Percentiles rank a stretch among this genome's conserved stretches.
phyloP scores from a whole-genome alignment of 1,140 invertebrate genomes.

The Amyelois transitella region DNA sequence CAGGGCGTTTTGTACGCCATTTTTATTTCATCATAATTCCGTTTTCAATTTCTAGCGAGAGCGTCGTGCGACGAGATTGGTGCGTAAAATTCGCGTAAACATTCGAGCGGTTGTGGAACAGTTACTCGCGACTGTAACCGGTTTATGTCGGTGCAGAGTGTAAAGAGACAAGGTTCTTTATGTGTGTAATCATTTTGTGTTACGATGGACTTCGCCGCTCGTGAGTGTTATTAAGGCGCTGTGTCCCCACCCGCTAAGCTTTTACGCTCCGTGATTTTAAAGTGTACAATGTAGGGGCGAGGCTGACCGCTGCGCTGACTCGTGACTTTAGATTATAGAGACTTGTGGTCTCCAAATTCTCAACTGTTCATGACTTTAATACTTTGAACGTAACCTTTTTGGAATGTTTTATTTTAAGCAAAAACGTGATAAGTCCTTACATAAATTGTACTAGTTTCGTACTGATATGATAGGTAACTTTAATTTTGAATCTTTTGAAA shows the following conservation, averaged over 20 bases:
- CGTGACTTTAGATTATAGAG: conserved; percentile 7
- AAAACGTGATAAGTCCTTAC: no score
- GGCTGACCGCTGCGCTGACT: conserved; percentile 6
- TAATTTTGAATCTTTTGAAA: no score
- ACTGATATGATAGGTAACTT: no score
- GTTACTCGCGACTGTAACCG: conserved; percentile 60
- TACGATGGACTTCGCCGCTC: conserved; percentile 57
- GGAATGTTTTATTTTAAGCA: no score
- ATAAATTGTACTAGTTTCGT: no score
- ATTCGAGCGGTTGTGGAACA: conserved; percentile 59
- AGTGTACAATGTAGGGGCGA: conserved; percentile 17
- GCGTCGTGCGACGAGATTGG: conserved; percentile 50
- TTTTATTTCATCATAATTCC: conserved; percentile 64
- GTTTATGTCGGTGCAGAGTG: conserved; percentile 62
- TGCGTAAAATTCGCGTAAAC: conserved; percentile 70
- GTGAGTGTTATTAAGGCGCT: conserved; percentile 64
- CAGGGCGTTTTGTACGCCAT: conserved; percentile 30
- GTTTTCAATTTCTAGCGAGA: conserved; percentile 65
- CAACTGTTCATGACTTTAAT: not conserved
- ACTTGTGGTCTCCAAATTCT: not conserved
- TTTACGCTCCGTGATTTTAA: conserved; percentile 30
- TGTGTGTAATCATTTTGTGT: conserved; percentile 70
- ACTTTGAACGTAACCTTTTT: not conserved
- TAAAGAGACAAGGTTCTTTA: conserved; percentile 71
- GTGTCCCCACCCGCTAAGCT: conserved; percentile 26